phyloP scores from a whole-genome alignment of 92 coral and sea anemone genomes.

The Blastomussa wellsi region DNA sequence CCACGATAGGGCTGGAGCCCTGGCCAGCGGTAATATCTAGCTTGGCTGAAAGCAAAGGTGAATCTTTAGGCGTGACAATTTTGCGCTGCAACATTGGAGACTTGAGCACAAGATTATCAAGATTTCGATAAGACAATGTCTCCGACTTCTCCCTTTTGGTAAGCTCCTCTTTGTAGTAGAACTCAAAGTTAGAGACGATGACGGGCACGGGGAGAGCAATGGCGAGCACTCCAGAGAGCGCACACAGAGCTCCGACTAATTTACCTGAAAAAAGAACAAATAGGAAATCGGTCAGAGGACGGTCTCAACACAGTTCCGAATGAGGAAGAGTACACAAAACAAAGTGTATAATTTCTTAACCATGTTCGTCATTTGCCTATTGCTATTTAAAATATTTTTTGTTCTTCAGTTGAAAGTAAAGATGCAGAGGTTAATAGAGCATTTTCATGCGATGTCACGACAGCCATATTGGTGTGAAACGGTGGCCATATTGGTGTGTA shows the following conservation, averaged over 20 bases:
- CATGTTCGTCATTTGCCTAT: no score
- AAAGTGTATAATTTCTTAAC: no score
- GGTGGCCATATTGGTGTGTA: no score
- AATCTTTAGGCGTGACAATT: neutral
- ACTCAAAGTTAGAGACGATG: conserved; percentile 95
- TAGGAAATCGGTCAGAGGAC: neutral
- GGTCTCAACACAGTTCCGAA: neutral
- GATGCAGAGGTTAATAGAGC: no score
- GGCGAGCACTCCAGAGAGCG: conserved; percentile 92
- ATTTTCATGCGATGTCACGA: no score
- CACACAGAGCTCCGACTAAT: conserved; percentile 90
- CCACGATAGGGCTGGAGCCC: conserved; percentile 8
- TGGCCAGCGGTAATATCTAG: conserved; percentile 1
- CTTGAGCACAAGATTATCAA: conserved; percentile 66
- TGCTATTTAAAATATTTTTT: no score
- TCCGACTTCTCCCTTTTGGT: conserved; percentile 50
- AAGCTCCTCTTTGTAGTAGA: conserved; percentile 91
- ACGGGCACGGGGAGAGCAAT: conserved; percentile 99
- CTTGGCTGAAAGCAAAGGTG: conserved; percentile 7
- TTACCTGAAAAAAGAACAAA: conserved; percentile 57
- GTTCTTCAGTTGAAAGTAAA: no score
- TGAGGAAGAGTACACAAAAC: no score
- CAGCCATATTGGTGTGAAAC: no score
- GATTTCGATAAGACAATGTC: conserved; percentile 61
- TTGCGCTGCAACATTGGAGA: conserved; percentile 73